Percentiles rank a stretch among this genome's conserved stretches.
These are phyloP conservation scores for Choreutis nemorana DNA, from an alignment of 2,888 invertebrate species.

Conservation along the genomic window DNA sequence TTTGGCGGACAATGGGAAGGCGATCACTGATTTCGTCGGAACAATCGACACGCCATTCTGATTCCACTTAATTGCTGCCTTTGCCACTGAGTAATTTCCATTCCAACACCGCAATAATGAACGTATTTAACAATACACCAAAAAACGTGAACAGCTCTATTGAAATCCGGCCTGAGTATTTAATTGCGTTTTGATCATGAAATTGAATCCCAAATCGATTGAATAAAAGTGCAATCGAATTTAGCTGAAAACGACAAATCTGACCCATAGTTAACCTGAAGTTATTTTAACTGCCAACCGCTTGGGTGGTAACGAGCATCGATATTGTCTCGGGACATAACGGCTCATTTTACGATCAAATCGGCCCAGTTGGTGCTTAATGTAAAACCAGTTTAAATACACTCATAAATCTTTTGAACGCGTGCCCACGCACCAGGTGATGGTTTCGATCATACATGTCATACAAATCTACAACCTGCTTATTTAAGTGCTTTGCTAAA, in stretches of 20 bases:
- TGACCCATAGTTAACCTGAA: constrained; percentile 46
- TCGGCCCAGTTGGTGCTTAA: constrained; percentile 53
- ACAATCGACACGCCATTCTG: constrained; percentile 37
- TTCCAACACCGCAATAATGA: constrained; percentile 23
- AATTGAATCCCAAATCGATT: no score
- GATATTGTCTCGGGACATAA: constrained; percentile 54
- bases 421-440: constrained; percentile 45
- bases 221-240: constrained; percentile 15
- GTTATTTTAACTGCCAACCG: constrained; percentile 42
- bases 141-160: constrained; percentile 1
- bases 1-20: constrained; percentile 42
- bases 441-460: no score
- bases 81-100: constrained; percentile 36
- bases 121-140: no score
- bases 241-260: constrained; percentile 20
- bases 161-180: no score
- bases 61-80: constrained; percentile 45
- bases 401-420: constrained; percentile 55
- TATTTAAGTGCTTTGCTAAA: no score
- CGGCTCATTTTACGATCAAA: constrained; percentile 59
- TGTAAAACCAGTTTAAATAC: constrained; percentile 61
- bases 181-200: constrained; percentile 11
- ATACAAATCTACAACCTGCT: no score
- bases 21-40: constrained; percentile 32
- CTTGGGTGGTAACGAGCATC: constrained; percentile 51